phyloP scores from a whole-genome alignment of 2,113 vertebrate genomes.

The Actenoides lindsayi region DNA sequence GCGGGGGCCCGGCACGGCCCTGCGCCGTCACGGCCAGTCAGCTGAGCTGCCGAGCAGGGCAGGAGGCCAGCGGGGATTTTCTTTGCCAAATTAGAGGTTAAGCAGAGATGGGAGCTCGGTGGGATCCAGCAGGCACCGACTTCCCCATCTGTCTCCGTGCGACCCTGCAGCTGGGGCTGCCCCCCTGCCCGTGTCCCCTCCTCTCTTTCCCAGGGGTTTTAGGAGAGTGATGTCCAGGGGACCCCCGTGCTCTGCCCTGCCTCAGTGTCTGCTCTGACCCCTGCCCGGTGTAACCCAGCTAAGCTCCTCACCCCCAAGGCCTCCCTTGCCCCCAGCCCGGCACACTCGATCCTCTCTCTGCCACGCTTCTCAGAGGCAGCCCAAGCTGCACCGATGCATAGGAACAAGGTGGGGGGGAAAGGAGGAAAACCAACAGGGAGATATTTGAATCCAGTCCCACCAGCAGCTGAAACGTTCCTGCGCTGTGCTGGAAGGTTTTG shows the following conservation, averaged over 20 bases:
- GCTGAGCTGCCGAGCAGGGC: slow-evolving; percentile 54
- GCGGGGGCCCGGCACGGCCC: background rate
- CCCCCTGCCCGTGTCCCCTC: background rate
- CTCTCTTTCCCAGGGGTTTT: background rate
- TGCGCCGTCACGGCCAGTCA: background rate
- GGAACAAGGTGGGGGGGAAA: background rate
- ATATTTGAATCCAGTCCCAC: slow-evolving; percentile 63
- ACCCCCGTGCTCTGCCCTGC: accelerated
- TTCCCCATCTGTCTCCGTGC: background rate
- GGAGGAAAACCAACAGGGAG: slow-evolving; percentile 36
- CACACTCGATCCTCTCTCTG: accelerated
- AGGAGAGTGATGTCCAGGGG: background rate
- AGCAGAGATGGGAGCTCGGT: slow-evolving; percentile 16
- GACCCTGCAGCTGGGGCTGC: background rate
- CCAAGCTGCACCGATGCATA: background rate
- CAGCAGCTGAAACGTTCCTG: slow-evolving; percentile 63
- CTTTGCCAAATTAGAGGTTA: slow-evolving; percentile 49
- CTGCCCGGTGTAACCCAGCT: background rate
- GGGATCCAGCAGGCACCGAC: slow-evolving; percentile 18
- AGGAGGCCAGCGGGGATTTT: slow-evolving; percentile 56
- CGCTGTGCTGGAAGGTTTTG: slow-evolving; percentile 51
- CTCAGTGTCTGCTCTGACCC: background rate
- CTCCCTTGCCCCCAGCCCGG: background rate
- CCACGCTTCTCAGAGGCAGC: background rate
- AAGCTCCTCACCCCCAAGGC: background rate